These are phyloP conservation scores for Calliphora vomitoria DNA, from an alignment of 2,888 invertebrate genomes.

Conservation along the genomic window DNA sequence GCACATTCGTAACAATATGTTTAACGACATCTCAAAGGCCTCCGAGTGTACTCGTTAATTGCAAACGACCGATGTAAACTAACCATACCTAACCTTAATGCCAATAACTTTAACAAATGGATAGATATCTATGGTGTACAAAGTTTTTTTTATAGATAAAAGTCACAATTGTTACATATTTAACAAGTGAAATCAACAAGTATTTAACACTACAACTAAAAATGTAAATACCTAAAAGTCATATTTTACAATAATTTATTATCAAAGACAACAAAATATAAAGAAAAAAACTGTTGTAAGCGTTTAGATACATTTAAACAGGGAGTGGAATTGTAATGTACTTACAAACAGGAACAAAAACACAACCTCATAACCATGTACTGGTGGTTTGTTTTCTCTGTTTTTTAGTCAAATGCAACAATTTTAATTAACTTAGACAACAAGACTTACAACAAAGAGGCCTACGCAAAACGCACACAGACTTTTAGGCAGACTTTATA, in stretches of 20 bases:
- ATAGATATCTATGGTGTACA: no score
- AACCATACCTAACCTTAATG: no score
- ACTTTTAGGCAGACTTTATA: slow-evolving; percentile 58
- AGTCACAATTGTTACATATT: not conserved
- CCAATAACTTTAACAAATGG: no score
- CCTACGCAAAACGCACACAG: slow-evolving; percentile 64
- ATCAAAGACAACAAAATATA: not conserved
- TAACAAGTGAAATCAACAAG: slow-evolving; percentile 36
- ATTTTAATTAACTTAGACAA: slow-evolving; percentile 71
- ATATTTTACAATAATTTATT: slow-evolving; percentile 30
- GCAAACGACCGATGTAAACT: no score
- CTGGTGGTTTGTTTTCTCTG: slow-evolving; percentile 36
- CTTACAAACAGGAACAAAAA: slow-evolving; percentile 2
- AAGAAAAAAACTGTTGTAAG: not conserved
- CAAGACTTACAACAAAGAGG: slow-evolving; percentile 53
- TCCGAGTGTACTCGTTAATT: no score
- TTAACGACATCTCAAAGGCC: no score
- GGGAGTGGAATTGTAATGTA: slow-evolving; percentile 45
- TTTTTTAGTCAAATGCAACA: slow-evolving; percentile 63
- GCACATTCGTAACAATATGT: no score
- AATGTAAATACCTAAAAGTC: slow-evolving; percentile 29
- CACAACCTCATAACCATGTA: slow-evolving; percentile 41
- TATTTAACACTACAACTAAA: slow-evolving; percentile 2
- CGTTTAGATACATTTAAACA: slow-evolving; percentile 11
- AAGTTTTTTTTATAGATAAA: no score